phyloP scores from a whole-genome alignment of 2,888 invertebrate species.

The Microctonus hyperodae region DNA sequence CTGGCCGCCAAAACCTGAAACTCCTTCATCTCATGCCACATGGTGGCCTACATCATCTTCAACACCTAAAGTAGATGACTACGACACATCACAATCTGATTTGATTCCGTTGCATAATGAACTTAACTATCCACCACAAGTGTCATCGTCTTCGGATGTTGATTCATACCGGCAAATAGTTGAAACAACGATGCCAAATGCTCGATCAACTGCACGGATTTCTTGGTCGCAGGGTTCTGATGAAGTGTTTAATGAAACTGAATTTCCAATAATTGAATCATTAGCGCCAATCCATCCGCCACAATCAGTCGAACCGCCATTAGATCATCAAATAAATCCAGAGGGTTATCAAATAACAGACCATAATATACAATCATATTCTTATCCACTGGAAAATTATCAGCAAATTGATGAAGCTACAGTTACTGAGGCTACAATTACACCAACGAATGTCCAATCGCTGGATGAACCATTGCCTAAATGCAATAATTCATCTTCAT shows the following conservation, averaged over 20 bases:
- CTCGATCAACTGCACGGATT: constrained; percentile 4
- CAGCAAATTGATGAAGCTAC: constrained; percentile 36
- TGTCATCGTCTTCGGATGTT: constrained; percentile 11
- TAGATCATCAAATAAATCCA: background rate
- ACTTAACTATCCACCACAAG: constrained; percentile 17
- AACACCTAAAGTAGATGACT: background rate
- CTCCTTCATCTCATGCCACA: constrained; percentile 23
- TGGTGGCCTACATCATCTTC: constrained; percentile 17
- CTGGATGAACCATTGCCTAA: constrained; percentile 36
- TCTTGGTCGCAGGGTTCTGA: constrained; percentile 27
- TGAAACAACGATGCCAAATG: background rate
- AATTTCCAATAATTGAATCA: constrained; percentile 21
- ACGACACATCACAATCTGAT: constrained; percentile 20
- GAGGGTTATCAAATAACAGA: constrained; percentile 3
- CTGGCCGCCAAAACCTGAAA: background rate
- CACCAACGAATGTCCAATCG: constrained; percentile 20
- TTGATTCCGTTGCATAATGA: constrained; percentile 15
- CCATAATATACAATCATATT: constrained; percentile 19
- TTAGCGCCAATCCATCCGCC: background rate
- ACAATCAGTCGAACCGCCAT: background rate
- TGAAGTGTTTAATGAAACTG: constrained; percentile 26
- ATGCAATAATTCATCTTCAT: constrained; percentile 27
- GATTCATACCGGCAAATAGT: constrained; percentile 18
- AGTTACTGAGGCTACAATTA: constrained; percentile 19
- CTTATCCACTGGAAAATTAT: constrained; percentile 43